These are phyloP conservation scores for Aplysina aerophoba DNA, from an alignment of 37 sponge, comb jelly and placozoan genomes.

Conservation along the genomic window DNA sequence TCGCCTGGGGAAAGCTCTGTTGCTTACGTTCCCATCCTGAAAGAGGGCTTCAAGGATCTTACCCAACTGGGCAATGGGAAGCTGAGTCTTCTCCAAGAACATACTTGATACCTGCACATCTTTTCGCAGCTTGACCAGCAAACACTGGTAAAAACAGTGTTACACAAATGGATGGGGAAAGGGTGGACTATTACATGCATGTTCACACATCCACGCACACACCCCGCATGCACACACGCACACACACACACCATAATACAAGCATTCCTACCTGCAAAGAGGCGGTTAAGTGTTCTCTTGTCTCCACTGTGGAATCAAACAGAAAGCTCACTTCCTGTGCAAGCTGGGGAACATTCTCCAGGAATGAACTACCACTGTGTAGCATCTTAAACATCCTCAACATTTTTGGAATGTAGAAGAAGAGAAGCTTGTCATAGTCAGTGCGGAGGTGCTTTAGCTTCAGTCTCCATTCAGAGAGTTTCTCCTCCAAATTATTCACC, in stretches of 20 bases:
- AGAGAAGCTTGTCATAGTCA: constrained; percentile 61
- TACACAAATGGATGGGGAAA: no score
- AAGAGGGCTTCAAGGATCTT: constrained; percentile 5
- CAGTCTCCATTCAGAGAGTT: constrained; percentile 55
- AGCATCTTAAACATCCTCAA: constrained; percentile 41
- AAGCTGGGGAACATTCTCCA: not conserved
- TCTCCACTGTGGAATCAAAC: constrained; percentile 29
- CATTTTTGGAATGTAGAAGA: constrained; percentile 71
- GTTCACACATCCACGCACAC: no score
- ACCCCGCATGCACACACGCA: no score
- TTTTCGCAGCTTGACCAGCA: not conserved
- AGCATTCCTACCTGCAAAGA: no score
- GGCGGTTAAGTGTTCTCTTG: not conserved
- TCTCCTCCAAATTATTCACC: constrained; percentile 22
- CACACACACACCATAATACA: no score
- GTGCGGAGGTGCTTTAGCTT: constrained; percentile 44
- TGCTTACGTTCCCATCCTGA: not conserved
- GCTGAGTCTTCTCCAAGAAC: not conserved
- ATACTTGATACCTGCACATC: not conserved
- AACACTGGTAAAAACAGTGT: not conserved
- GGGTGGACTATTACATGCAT: no score
- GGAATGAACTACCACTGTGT: not conserved
- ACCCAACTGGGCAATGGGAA: constrained; percentile 28
- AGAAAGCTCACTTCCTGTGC: constrained; percentile 60
- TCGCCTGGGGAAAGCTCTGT: not conserved